Evolutionary conservation across 2,888 invertebrate genomes (phyloP).

Genomic region (Caenorhabditis parvicauda): DNA sequence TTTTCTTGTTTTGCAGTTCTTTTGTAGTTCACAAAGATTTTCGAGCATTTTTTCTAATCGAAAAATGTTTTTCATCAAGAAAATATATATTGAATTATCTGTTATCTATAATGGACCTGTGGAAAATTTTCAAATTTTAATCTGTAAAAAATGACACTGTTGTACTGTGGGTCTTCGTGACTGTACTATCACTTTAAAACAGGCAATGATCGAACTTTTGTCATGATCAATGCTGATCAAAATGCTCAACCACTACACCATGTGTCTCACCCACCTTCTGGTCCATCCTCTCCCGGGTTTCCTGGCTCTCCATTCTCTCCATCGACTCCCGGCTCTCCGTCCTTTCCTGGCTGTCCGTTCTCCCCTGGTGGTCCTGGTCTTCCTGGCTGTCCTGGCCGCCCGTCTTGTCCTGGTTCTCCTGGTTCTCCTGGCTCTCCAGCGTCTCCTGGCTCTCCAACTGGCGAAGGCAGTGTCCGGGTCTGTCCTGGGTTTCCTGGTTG

Average conservation of each 20-base stretch:
- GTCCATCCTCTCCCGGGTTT: conserved; percentile 34
- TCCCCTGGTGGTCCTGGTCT: conserved; percentile 32
- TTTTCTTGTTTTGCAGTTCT: too few species aligned
- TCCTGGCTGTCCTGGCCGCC: conserved; percentile 36
- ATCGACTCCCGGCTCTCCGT: conserved; percentile 32
- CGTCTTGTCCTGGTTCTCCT: conserved; percentile 33
- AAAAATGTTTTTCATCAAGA: too few species aligned
- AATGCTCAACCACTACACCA: too few species aligned
- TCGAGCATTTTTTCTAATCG: too few species aligned
- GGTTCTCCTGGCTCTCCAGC: conserved; percentile 33
- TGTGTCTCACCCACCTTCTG: conserved; percentile 12
- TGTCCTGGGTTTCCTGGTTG: conserved; percentile 26
- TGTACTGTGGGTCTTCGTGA: too few species aligned
- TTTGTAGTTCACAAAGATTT: too few species aligned
- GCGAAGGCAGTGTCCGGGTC: conserved; percentile 25
- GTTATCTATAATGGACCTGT: too few species aligned
- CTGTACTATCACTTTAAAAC: too few species aligned
- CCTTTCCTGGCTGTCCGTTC: conserved; percentile 25
- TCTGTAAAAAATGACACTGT: neutral
- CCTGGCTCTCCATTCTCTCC: conserved; percentile 33
- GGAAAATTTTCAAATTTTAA: too few species aligned
- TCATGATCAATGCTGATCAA: too few species aligned
- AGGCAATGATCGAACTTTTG: too few species aligned
- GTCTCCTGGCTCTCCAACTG: conserved; percentile 35
- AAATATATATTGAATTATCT: too few species aligned